Conservation (phyloP, 2,888 invertebrate genomes). For the Acleris cristana region DNA sequence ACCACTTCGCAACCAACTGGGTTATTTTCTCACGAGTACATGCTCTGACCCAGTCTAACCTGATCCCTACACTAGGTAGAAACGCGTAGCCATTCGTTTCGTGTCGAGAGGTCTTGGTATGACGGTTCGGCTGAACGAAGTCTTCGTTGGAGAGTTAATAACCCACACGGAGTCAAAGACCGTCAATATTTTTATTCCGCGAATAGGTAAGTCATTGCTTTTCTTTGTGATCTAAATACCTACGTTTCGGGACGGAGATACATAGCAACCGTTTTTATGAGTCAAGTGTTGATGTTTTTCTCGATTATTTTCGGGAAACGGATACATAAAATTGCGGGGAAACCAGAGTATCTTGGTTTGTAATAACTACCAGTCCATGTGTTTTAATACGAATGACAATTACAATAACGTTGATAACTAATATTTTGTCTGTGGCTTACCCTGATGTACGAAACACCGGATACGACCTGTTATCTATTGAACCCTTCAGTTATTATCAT, state of each 20-base stretch:
- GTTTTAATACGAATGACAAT: not conserved
- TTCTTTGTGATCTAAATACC: slow-evolving; percentile 39
- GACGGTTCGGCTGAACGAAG: no score
- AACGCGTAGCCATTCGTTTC: no score
- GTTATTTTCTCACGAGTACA: no score
- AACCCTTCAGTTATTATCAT: no score
- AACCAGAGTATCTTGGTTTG: not conserved
- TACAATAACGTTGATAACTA: not conserved
- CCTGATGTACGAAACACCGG: no score
- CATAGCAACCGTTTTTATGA: not conserved
- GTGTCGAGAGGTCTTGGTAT: no score
- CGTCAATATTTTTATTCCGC: slow-evolving; percentile 37
- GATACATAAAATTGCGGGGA: not conserved
- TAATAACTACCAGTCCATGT: not conserved
- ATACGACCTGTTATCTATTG: no score
- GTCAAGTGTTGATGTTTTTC: not conserved
- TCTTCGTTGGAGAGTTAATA: no score
- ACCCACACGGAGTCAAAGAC: slow-evolving; percentile 52
- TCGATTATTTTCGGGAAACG: not conserved
- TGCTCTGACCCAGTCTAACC: no score
- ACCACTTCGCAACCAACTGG: slow-evolving; percentile 41
- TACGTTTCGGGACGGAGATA: slow-evolving; percentile 8
- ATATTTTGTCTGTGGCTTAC: no score
- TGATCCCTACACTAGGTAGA: no score
- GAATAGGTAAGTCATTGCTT: slow-evolving; percentile 24